Evolutionary conservation across 2,888 invertebrate species (phyloP).

Genomic region (Alviniconcha strummeri): DNA sequence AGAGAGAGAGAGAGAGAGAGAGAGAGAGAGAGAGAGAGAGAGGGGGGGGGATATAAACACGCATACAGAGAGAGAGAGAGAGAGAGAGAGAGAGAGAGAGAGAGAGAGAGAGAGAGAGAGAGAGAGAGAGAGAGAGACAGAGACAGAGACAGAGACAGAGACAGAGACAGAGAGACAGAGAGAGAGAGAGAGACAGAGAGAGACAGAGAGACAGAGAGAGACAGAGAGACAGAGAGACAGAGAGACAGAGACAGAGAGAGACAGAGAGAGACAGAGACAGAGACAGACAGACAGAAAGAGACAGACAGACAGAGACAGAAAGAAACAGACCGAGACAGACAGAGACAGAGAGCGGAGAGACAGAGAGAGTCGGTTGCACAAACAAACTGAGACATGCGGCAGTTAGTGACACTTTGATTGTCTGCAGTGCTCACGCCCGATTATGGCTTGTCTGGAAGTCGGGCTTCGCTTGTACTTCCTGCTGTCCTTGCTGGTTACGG

Average conservation of each 20-base stretch:
- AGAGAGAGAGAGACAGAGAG: too few relatives aligned
- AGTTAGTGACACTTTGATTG: too few relatives aligned
- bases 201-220: not conserved
- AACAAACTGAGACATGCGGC: too few relatives aligned
- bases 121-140: too few relatives aligned
- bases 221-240: not conserved
- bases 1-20: not conserved
- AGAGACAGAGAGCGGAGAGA: too few relatives aligned
- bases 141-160: too few relatives aligned
- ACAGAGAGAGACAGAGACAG: not conserved
- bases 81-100: not conserved
- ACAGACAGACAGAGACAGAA: not conserved
- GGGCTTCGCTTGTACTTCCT: not conserved
- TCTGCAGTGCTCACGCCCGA: not conserved
- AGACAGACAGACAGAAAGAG: not conserved
- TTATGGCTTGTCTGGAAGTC: not conserved
- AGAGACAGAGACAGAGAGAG: not conserved
- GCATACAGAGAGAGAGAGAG: not conserved
- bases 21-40: not conserved
- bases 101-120: too few relatives aligned
- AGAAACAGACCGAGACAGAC: too few relatives aligned
- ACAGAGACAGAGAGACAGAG: too few relatives aligned
- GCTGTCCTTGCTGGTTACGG: not conserved
- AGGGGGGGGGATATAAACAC: not conserved
- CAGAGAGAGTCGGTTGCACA: too few relatives aligned